These are phyloP conservation scores for Lordiphosa clarofinis DNA, from an alignment of 1,140 invertebrate species.

Conservation along the genomic window DNA sequence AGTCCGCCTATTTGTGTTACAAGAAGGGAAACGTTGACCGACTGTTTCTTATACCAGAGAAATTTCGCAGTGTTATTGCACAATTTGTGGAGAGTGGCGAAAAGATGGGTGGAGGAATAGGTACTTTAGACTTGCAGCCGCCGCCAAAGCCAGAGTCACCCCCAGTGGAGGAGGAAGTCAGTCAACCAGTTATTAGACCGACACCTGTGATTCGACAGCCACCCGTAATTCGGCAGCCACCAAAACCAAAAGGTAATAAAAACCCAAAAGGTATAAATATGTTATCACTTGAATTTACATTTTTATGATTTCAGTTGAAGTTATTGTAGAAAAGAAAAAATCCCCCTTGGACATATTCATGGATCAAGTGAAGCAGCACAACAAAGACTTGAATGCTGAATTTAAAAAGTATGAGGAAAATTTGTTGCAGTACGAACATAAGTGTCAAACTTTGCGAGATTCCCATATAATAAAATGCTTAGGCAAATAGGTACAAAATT, in stretches of 20 bases:
- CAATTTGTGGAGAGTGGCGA: slow-evolving; percentile 63
- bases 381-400: slow-evolving; percentile 47
- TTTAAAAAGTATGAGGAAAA: slow-evolving; percentile 48
- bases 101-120: slow-evolving; percentile 20
- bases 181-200: too few relatives aligned
- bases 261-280: neutral
- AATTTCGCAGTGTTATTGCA: slow-evolving; percentile 59
- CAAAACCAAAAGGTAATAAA: slow-evolving; percentile 18
- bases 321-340: slow-evolving; percentile 7
- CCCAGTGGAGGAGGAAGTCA: slow-evolving; percentile 5
- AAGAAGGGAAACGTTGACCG: slow-evolving; percentile 69
- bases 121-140: neutral
- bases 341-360: slow-evolving; percentile 40
- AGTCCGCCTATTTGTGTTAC: slow-evolving; percentile 68
- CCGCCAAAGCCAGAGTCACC: neutral
- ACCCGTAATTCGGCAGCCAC: slow-evolving; percentile 17
- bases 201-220: neutral
- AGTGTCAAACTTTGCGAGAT: slow-evolving; percentile 56
- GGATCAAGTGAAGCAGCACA: slow-evolving; percentile 42
- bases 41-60: slow-evolving; percentile 60
- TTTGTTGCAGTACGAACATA: slow-evolving; percentile 55
- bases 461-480: slow-evolving; percentile 39
- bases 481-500: too few relatives aligned
- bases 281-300: too few relatives aligned
- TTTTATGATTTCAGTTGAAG: neutral